A percentile compares a stretch with the other conserved stretches of the same genome.
These are phyloP conservation scores for Agelas oroides DNA, from an alignment of 37 sponge, comb jelly and placozoan genomes.

Conservation along the genomic window DNA sequence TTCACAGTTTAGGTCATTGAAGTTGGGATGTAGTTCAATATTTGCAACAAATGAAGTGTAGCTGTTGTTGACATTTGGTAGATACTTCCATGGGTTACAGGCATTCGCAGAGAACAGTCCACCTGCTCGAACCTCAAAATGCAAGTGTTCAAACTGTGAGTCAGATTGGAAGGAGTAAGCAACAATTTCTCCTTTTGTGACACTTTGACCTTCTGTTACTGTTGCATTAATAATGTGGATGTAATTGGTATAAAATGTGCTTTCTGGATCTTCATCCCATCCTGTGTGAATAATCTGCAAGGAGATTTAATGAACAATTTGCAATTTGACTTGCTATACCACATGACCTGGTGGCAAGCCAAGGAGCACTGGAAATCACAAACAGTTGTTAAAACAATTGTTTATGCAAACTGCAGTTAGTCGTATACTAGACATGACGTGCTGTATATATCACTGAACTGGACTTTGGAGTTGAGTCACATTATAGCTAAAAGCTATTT, in stretches of 20 bases:
- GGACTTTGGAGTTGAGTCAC: too few species aligned
- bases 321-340: too few species aligned
- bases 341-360: too few species aligned
- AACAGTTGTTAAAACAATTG: too few species aligned
- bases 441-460: too few species aligned
- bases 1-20: not conserved
- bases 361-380: too few species aligned
- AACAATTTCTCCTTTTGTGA: not conserved
- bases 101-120: not conserved
- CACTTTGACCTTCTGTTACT: not conserved
- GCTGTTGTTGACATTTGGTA: conserved; percentile 1
- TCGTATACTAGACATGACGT: too few species aligned
- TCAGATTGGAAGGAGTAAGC: not conserved
- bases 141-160: not conserved
- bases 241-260: conserved; percentile 11
- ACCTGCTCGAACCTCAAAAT: conserved; percentile 29
- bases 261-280: not conserved
- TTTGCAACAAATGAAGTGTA: not conserved
- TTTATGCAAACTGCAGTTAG: too few species aligned
- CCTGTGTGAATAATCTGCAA: not conserved
- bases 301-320: too few species aligned
- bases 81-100: conserved; percentile 37
- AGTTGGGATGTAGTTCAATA: not conserved
- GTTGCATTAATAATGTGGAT: not conserved
- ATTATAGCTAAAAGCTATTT: too few species aligned